These are phyloP conservation scores for Pachycephus smyrnensis DNA, from an alignment of 2,888 invertebrate species.

Conservation along the genomic window DNA sequence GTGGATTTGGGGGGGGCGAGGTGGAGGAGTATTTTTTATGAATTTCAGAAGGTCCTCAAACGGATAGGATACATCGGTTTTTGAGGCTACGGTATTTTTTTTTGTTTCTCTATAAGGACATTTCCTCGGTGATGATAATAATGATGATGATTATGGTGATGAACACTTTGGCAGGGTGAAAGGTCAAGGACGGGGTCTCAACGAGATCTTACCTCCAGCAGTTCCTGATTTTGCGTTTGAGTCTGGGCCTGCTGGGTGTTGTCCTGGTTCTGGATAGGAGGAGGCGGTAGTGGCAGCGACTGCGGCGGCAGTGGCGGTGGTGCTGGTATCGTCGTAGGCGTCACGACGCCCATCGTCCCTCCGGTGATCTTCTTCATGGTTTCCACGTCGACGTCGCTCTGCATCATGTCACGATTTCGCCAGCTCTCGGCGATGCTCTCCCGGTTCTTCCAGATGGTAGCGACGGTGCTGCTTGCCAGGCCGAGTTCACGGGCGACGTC, in stretches of 20 bases:
- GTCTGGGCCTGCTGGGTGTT: conserved; percentile 61
- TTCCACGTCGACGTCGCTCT: conserved; percentile 35
- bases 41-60: not conserved
- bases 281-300: conserved; percentile 13
- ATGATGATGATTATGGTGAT: conserved; percentile 14
- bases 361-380: conserved; percentile 1
- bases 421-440: conserved; percentile 68
- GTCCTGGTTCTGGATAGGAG: conserved; percentile 40
- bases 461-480: conserved; percentile 71
- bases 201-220: conserved; percentile 66
- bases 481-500: conserved; percentile 71
- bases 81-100: conserved; percentile 12
- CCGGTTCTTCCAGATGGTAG: conserved; percentile 72
- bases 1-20: conserved; percentile 2
- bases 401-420: conserved; percentile 65
- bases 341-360: conserved; percentile 21
- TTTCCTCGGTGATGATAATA: conserved; percentile 7
- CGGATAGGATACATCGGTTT: not conserved
- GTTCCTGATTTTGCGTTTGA: conserved; percentile 64
- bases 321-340: conserved; percentile 3
- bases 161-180: conserved; percentile 22
- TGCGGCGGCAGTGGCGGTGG: conserved; percentile 16
- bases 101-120: conserved; percentile 9
- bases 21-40: conserved; percentile 23
- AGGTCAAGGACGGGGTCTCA: conserved; percentile 31